These are phyloP conservation scores for Neosilurus mollespiculum DNA, from an alignment of 2,797 vertebrate genomes.

Conservation along the genomic window DNA sequence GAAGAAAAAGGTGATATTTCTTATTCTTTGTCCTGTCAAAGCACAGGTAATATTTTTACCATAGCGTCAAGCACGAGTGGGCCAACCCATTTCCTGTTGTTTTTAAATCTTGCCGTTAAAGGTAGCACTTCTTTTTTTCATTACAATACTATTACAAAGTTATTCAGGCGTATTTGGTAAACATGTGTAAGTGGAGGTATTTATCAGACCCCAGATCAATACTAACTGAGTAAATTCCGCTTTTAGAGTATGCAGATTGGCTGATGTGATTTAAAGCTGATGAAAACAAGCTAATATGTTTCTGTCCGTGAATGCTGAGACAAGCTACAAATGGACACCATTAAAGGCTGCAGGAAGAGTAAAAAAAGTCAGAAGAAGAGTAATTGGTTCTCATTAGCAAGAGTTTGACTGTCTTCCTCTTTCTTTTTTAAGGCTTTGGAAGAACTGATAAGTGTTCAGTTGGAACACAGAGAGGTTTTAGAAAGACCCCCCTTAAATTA, in stretches of 20 bases:
- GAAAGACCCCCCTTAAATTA: too few relatives aligned
- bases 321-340: constrained; percentile 73
- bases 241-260: constrained; percentile 67
- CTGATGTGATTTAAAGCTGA: constrained; percentile 75
- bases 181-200: constrained; percentile 37
- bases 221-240: constrained; percentile 63
- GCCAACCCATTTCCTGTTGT: too few relatives aligned
- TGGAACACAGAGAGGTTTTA: neutral
- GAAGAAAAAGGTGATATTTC: too few relatives aligned
- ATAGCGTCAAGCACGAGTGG: too few relatives aligned
- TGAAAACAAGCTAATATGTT: constrained; percentile 71
- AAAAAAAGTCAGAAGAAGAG: constrained; percentile 67
- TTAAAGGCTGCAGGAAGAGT: constrained; percentile 70
- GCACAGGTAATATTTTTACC: too few relatives aligned
- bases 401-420: constrained; percentile 60
- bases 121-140: constrained; percentile 11
- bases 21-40: too few relatives aligned
- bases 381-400: constrained; percentile 71
- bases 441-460: constrained; percentile 28
- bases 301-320: constrained; percentile 67
- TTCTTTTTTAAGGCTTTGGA: constrained; percentile 55
- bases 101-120: neutral
- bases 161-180: constrained; percentile 38
- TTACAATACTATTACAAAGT: neutral
- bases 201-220: constrained; percentile 50